These are phyloP conservation scores for Xiphorhynchus erythropygius DNA, from an alignment of 2,797 vertebrate genomes.

Conservation along the genomic window DNA sequence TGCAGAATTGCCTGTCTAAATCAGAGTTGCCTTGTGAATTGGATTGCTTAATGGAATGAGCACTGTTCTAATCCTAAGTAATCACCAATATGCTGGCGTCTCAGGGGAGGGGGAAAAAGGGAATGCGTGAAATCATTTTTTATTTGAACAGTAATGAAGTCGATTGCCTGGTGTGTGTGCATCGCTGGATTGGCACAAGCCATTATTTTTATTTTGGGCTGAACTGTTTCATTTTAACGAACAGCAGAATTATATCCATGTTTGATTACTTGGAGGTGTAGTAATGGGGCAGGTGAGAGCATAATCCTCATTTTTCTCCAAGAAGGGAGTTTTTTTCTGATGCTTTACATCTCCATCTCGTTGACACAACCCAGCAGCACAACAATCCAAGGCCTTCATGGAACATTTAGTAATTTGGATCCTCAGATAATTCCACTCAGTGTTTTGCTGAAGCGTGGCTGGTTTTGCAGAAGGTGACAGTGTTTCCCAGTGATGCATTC, in stretches of 20 bases:
- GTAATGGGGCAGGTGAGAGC: background rate
- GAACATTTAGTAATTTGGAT: background rate
- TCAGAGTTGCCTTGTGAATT: background rate
- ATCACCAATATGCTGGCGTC: background rate
- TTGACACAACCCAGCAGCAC: background rate
- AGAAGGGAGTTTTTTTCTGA: background rate
- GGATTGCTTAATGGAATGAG: background rate
- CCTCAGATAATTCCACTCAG: background rate
- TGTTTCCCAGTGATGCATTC: background rate
- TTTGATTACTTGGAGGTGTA: background rate
- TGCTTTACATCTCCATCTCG: background rate
- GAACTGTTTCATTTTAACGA: background rate
- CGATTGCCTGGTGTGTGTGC: conserved; percentile 17
- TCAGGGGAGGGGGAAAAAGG: background rate
- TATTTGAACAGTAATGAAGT: background rate
- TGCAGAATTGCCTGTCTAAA: background rate
- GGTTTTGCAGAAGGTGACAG: background rate
- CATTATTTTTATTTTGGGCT: background rate
- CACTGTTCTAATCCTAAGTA: background rate
- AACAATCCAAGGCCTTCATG: background rate
- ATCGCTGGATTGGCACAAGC: background rate
- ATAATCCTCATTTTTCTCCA: background rate
- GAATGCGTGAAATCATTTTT: background rate
- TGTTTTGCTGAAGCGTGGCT: background rate
- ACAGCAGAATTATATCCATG: background rate